phyloP scores from a whole-genome alignment of 2,888 invertebrate species.

The Drosophila setosimentum region DNA sequence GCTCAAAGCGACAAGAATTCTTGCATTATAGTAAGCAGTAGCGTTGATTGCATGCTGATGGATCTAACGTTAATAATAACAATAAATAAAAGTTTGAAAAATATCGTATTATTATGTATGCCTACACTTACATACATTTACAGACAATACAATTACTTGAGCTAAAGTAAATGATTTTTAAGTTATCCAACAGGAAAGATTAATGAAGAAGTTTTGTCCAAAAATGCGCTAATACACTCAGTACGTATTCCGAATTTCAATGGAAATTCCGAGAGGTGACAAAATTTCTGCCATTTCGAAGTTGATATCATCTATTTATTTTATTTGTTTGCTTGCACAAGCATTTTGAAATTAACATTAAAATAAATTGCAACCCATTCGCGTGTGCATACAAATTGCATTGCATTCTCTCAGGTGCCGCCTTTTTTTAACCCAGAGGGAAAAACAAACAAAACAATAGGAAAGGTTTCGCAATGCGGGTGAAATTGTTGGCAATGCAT shows the following conservation, averaged over 20 bases:
- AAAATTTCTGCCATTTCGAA: constrained; percentile 15
- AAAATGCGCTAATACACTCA: not conserved
- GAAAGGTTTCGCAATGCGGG: constrained; percentile 23
- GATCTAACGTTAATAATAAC: not conserved
- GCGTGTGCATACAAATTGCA: constrained; percentile 60
- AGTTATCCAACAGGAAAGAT: not conserved
- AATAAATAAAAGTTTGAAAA: not conserved
- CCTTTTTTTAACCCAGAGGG: constrained; percentile 11
- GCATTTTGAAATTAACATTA: constrained; percentile 27
- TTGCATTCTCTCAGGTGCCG: constrained; percentile 61
- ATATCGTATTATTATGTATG: not conserved
- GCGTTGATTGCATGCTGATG: not conserved
- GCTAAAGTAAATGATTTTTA: not conserved
- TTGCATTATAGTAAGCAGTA: not conserved
- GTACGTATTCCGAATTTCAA: not conserved
- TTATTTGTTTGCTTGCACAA: constrained; percentile 15
- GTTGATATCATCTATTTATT: constrained; percentile 24
- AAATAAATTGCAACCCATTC: constrained; percentile 60
- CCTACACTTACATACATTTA: not conserved
- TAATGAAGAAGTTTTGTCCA: not conserved
- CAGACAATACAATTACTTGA: not conserved
- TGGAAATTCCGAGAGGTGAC: constrained; percentile 18
- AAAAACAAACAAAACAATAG: not conserved
- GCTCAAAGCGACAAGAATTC: not conserved
- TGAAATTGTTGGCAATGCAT: not conserved